Evolutionary conservation across 2,113 vertebrate genomes (phyloP).

Genomic region (Emydocephalus ijimae): DNA sequence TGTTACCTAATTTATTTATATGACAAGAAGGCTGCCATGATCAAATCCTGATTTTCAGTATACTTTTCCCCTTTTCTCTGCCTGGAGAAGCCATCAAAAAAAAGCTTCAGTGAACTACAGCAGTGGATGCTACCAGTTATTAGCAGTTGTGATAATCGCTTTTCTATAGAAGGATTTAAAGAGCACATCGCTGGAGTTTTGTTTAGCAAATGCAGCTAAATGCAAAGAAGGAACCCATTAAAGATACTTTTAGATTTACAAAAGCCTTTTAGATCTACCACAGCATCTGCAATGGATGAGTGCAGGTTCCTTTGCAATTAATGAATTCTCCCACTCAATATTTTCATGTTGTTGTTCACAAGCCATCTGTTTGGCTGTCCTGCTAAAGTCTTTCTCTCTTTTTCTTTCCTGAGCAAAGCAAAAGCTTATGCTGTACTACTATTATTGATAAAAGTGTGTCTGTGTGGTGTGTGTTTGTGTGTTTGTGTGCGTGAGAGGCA

Average conservation of each 20-base stretch:
- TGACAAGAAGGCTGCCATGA: neutral
- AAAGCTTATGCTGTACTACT: no score
- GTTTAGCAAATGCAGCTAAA: constrained; percentile 21
- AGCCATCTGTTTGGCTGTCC: constrained; percentile 12
- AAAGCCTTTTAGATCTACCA: neutral
- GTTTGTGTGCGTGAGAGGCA: neutral
- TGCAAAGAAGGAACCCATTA: neutral
- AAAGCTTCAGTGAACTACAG: neutral
- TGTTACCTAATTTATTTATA: neutral
- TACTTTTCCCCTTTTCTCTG: neutral
- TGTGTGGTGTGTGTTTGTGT: no score
- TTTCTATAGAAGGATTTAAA: constrained; percentile 32
- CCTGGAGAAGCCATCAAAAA: neutral
- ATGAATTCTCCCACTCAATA: constrained; percentile 12
- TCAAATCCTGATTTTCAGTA: neutral
- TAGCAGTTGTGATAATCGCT: neutral
- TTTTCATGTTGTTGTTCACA: constrained; percentile 17
- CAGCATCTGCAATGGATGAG: constrained; percentile 11
- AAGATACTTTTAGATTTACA: neutral
- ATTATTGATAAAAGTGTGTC: neutral
- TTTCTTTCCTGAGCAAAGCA: neutral
- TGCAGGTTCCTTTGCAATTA: constrained; percentile 21
- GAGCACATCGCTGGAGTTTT: neutral
- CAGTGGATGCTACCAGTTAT: neutral
- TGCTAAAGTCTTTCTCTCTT: neutral